These are phyloP conservation scores for Barbus barbus DNA, from an alignment of 2,113 vertebrate genomes.

Conservation along the genomic window DNA sequence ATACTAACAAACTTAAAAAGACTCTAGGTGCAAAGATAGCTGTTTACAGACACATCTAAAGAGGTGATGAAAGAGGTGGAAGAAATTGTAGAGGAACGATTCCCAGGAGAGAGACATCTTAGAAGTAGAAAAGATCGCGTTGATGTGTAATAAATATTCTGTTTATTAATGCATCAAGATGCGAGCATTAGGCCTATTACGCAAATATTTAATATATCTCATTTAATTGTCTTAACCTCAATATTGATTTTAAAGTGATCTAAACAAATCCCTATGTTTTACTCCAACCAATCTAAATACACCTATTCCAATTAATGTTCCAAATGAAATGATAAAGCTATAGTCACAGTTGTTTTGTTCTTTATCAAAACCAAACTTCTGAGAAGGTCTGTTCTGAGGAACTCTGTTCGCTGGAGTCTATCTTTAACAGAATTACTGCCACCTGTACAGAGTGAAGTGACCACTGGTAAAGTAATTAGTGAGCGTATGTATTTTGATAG, in stretches of 20 bases:
- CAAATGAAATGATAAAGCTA: too few species aligned
- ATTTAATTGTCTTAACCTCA: background rate
- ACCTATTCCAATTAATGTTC: too few species aligned
- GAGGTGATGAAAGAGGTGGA: conserved; percentile 44
- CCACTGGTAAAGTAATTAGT: conserved; percentile 43
- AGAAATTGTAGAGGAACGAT: conserved; percentile 13
- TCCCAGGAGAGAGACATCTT: conserved; percentile 36
- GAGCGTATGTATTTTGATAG: conserved; percentile 45
- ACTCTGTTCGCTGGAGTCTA: too few species aligned
- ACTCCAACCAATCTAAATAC: too few species aligned
- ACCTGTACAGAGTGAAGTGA: conserved; percentile 4
- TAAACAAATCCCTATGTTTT: background rate
- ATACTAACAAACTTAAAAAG: conserved; percentile 27
- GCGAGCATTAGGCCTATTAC: too few species aligned
- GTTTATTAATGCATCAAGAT: background rate
- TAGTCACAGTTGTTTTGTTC: too few species aligned
- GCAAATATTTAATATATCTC: background rate
- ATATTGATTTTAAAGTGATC: background rate
- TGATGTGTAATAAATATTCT: conserved; percentile 4
- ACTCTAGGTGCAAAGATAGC: background rate
- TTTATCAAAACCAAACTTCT: too few species aligned
- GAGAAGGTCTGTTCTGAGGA: too few species aligned
- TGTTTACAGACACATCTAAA: conserved; percentile 44
- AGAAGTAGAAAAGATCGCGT: conserved; percentile 13
- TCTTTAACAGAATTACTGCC: background rate